phyloP scores from a whole-genome alignment of 2,113 vertebrate species.

The Athene noctua region DNA sequence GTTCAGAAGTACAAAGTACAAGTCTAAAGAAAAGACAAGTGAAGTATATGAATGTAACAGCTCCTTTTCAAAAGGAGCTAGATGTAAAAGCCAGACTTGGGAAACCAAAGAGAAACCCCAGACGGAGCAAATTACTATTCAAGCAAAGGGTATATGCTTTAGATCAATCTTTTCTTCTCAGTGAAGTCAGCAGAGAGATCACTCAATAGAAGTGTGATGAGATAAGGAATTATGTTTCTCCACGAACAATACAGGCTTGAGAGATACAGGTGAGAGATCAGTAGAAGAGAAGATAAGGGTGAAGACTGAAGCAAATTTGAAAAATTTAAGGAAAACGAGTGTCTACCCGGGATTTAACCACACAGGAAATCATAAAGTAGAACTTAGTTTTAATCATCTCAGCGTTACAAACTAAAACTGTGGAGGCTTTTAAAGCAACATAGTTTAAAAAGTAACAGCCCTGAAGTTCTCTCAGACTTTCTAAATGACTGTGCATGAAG shows the following conservation, averaged over 20 bases:
- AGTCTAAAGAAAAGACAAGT: neutral
- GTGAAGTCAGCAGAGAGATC: neutral
- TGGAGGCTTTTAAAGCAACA: neutral
- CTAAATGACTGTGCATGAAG: neutral
- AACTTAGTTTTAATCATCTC: neutral
- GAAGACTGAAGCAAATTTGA: neutral
- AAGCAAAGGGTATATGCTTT: neutral
- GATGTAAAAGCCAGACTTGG: neutral
- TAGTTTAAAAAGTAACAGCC: neutral
- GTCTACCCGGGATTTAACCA: neutral
- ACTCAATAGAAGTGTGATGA: neutral
- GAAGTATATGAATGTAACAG: neutral
- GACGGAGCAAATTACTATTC: neutral
- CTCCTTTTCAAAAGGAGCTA: neutral
- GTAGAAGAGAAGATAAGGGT: neutral
- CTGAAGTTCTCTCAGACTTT: neutral
- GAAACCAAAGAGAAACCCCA: neutral
- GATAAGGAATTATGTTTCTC: constrained; percentile 26
- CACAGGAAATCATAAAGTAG: neutral
- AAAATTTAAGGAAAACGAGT: neutral
- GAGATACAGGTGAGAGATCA: neutral
- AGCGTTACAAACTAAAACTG: neutral
- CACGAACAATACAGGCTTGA: neutral
- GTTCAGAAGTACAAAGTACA: neutral
- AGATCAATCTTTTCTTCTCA: neutral